Percentiles rank a stretch among this genome's conserved stretches.
phyloP scores from a whole-genome alignment of 37 sponge, comb jelly and placozoan genomes.

The Dysidea cf. avara region DNA sequence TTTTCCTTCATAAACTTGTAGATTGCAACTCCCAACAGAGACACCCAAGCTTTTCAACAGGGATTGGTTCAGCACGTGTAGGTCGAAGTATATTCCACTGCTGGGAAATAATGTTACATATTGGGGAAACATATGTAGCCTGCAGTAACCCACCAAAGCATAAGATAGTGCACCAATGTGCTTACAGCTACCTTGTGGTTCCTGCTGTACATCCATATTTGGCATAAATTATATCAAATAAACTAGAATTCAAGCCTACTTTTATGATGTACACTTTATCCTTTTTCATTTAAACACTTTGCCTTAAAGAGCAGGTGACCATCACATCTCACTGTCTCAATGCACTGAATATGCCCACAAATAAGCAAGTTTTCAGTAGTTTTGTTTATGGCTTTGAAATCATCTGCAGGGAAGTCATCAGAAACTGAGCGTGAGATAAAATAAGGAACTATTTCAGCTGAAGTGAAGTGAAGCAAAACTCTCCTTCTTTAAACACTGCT shows the following conservation, averaged over 20 bases:
- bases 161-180: constrained; percentile 57
- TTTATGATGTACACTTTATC: constrained; percentile 21
- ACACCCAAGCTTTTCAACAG: constrained; percentile 15
- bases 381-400: constrained; percentile 33
- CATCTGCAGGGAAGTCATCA: constrained; percentile 27
- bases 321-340: not conserved
- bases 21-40: too few species aligned
- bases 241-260: not conserved
- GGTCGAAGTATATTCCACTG: constrained; percentile 25
- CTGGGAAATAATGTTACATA: constrained; percentile 1
- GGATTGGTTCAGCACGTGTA: constrained; percentile 4
- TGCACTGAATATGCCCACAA: constrained; percentile 43
- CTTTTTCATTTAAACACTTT: constrained; percentile 34
- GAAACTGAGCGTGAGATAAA: constrained; percentile 19
- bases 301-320: not conserved
- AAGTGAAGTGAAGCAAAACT: constrained; percentile 17
- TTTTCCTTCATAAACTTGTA: too few species aligned
- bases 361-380: constrained; percentile 20
- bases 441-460: constrained; percentile 24
- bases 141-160: constrained; percentile 11
- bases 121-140: constrained; percentile 6
- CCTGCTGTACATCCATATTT: constrained; percentile 56
- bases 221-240: constrained; percentile 19
- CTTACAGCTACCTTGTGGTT: constrained; percentile 33
- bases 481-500: too few species aligned